phyloP scores from a whole-genome alignment of 2,888 invertebrate species.

The Agrenia bidenticulata region DNA sequence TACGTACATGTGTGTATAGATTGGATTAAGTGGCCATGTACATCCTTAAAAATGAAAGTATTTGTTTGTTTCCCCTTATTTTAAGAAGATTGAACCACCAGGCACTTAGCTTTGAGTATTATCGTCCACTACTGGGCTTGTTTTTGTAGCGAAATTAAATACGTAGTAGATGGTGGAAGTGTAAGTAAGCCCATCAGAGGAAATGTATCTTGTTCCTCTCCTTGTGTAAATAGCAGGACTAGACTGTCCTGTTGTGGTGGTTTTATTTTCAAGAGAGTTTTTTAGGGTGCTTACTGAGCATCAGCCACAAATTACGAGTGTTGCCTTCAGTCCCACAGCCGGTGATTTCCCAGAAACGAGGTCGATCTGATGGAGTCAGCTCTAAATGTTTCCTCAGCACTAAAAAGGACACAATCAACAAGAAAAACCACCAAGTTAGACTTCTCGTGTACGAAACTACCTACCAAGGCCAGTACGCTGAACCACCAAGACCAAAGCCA shows the following conservation, averaged over 20 bases:
- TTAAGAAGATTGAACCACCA: constrained; percentile 4
- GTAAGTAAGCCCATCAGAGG: too few species aligned
- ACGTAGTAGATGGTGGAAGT: too few species aligned
- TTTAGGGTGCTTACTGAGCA: constrained; percentile 17
- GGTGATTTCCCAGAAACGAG: constrained; percentile 56
- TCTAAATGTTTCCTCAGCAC: constrained; percentile 56
- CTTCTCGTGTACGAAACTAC: too few species aligned
- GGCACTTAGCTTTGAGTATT: background rate
- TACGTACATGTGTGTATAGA: too few species aligned
- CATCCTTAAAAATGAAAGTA: too few species aligned
- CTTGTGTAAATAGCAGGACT: background rate
- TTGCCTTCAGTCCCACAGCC: constrained; percentile 56
- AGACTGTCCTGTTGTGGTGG: constrained; percentile 2
- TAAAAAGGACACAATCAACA: constrained; percentile 44
- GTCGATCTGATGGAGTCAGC: constrained; percentile 54
- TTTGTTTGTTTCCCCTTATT: background rate
- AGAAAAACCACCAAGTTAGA: background rate
- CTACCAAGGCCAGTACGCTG: too few species aligned
- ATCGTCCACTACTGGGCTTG: too few species aligned
- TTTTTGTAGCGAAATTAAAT: too few species aligned
- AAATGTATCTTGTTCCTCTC: too few species aligned
- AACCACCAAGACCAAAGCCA: too few species aligned
- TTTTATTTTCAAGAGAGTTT: background rate
- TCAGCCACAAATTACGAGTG: constrained; percentile 51
- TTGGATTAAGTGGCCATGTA: too few species aligned